Percentiles rank a stretch among this genome's conserved stretches.
Conservation (phyloP, 2,113 vertebrate species). For the Cygnus buccinator region DNA sequence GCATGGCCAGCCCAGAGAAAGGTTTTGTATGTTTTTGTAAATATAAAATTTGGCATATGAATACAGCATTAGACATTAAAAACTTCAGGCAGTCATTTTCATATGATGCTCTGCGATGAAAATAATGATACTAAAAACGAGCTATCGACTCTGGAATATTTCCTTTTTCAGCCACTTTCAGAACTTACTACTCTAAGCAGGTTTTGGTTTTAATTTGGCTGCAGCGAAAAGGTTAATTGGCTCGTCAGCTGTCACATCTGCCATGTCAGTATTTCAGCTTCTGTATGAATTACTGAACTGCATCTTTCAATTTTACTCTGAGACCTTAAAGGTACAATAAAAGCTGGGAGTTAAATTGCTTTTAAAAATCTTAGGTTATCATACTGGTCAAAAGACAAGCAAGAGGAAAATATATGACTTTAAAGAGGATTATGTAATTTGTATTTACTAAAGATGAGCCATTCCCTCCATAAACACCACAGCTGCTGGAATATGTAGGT, state of each 20-base stretch:
- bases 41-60: not conserved
- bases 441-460: not conserved
- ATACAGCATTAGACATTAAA: not conserved
- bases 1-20: not conserved
- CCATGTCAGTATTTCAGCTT: not conserved
- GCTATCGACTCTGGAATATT: not conserved
- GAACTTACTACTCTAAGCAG: not conserved
- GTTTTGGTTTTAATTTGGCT: constrained; percentile 10
- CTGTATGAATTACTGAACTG: constrained; percentile 1
- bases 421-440: constrained; percentile 55
- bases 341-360: constrained; percentile 55
- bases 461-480: constrained; percentile 7
- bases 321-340: constrained; percentile 49
- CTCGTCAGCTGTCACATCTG: constrained; percentile 26
- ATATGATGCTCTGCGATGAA: not conserved
- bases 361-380: constrained; percentile 55
- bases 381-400: constrained; percentile 28
- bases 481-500: constrained; percentile 18
- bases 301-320: constrained; percentile 58
- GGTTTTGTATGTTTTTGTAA: not conserved
- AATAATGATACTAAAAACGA: not conserved
- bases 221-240: constrained; percentile 22
- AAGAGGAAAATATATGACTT: constrained; percentile 41
- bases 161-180: not conserved
- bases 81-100: not conserved